phyloP scores from a whole-genome alignment of 2,888 invertebrate genomes.

The Eristalinus sepulchralis region DNA sequence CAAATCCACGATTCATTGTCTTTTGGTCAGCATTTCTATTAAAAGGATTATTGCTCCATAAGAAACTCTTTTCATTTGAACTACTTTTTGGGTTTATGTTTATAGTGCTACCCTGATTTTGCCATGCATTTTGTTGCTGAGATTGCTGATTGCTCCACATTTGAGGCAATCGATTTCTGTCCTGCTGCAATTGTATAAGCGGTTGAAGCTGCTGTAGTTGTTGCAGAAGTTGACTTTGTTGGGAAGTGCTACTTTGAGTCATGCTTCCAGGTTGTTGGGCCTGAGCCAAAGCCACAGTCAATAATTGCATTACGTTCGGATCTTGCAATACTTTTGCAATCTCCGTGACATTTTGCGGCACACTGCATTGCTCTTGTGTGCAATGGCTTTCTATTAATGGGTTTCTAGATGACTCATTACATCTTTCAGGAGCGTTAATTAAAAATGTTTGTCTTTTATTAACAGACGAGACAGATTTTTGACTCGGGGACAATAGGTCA shows the following conservation, averaged over 20 bases:
- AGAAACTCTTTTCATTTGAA: slow-evolving; percentile 24
- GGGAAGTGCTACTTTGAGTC: slow-evolving; percentile 5
- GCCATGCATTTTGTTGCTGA: slow-evolving; percentile 22
- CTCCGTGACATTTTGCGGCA: slow-evolving; percentile 67
- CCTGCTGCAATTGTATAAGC: slow-evolving; percentile 34
- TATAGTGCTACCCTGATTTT: slow-evolving; percentile 31
- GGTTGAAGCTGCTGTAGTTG: slow-evolving; percentile 58
- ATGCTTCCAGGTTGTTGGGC: slow-evolving; percentile 73
- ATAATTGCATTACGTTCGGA: slow-evolving; percentile 77
- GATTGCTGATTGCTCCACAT: slow-evolving; percentile 44
- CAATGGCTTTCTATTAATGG: background rate
- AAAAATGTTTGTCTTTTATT: slow-evolving; percentile 6
- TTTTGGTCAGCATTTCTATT: slow-evolving; percentile 28
- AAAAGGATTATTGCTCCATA: slow-evolving; percentile 31
- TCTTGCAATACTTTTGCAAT: slow-evolving; percentile 76
- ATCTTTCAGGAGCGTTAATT: background rate
- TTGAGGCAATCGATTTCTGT: slow-evolving; percentile 56
- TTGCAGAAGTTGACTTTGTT: slow-evolving; percentile 54
- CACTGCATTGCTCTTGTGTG: background rate
- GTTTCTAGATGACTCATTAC: background rate
- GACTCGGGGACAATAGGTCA: slow-evolving; percentile 34
- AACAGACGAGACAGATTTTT: slow-evolving; percentile 35
- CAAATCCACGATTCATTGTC: slow-evolving; percentile 77
- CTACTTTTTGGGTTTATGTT: slow-evolving; percentile 1
- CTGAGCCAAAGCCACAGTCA: slow-evolving; percentile 77